Conservation (phyloP, 2,797 vertebrate species). For the Microhierax caerulescens region DNA sequence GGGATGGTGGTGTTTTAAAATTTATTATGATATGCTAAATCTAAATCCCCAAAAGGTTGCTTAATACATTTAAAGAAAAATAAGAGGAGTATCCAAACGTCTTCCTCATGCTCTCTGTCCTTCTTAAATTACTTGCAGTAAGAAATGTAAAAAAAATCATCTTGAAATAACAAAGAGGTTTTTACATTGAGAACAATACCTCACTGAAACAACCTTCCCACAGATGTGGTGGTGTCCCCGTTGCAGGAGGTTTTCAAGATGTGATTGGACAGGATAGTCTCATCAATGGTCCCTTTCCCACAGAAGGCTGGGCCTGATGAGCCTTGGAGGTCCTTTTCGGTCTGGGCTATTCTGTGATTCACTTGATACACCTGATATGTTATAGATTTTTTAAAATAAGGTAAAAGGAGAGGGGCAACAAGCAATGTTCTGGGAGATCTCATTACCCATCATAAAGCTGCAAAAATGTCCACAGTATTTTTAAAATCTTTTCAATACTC, state of each 20-base stretch:
- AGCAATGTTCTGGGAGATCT: not conserved
- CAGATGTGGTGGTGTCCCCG: accelerated
- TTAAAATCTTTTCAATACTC: not conserved
- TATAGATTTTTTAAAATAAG: not conserved
- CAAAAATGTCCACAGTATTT: not conserved
- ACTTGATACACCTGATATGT: not conserved
- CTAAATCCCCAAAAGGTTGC: not conserved
- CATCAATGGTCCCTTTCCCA: not conserved
- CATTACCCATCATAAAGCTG: not conserved
- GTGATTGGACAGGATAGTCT: not conserved
- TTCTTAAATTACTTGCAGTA: not conserved
- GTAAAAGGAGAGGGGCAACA: not conserved
- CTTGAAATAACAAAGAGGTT: not conserved
- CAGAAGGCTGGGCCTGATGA: not conserved
- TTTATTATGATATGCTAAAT: not conserved
- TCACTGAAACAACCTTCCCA: not conserved
- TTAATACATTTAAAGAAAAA: not conserved
- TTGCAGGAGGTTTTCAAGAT: not conserved
- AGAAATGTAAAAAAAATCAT: not conserved
- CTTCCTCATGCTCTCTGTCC: not conserved
- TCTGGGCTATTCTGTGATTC: not conserved
- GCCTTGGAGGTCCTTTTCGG: not conserved
- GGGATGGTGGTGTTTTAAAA: not conserved
- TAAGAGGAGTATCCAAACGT: not conserved
- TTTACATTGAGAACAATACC: not conserved